These are phyloP conservation scores for Phyllotreta striolata DNA, from an alignment of 2,888 invertebrate genomes.

Conservation along the genomic window DNA sequence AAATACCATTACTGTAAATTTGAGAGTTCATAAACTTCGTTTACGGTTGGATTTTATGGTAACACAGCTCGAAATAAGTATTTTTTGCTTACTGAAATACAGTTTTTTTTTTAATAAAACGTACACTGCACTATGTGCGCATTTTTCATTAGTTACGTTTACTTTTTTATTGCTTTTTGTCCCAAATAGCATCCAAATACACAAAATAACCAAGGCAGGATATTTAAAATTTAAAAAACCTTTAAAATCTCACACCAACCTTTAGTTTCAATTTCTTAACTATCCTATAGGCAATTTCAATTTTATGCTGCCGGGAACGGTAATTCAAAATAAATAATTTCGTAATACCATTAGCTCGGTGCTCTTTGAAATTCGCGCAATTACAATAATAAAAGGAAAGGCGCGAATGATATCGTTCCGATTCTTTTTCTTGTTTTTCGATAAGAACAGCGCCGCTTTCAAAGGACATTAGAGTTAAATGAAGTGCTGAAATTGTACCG, in stretches of 20 bases:
- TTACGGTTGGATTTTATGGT: slow-evolving; percentile 2
- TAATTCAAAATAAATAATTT: no score
- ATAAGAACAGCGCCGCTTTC: slow-evolving; percentile 33
- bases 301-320: no score
- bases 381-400: slow-evolving; percentile 38
- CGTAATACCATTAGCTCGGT: neutral
- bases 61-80: neutral
- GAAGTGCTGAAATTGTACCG: slow-evolving; percentile 38
- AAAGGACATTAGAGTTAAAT: slow-evolving; percentile 41
- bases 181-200: no score
- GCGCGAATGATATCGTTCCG: slow-evolving; percentile 18
- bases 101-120: no score
- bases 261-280: no score
- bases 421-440: slow-evolving; percentile 32
- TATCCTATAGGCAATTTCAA: no score
- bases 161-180: no score
- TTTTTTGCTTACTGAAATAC: neutral
- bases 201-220: no score
- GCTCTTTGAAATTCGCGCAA: slow-evolving; percentile 31
- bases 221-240: neutral
- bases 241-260: slow-evolving; percentile 1
- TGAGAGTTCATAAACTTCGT: slow-evolving; percentile 3
- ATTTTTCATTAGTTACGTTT: no score
- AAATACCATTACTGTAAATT: slow-evolving; percentile 13
- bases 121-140: no score